Percentiles rank a stretch among this genome's conserved stretches.
Conservation (phyloP, 2,888 invertebrate species). For the Lasioglossum vierecki region DNA sequence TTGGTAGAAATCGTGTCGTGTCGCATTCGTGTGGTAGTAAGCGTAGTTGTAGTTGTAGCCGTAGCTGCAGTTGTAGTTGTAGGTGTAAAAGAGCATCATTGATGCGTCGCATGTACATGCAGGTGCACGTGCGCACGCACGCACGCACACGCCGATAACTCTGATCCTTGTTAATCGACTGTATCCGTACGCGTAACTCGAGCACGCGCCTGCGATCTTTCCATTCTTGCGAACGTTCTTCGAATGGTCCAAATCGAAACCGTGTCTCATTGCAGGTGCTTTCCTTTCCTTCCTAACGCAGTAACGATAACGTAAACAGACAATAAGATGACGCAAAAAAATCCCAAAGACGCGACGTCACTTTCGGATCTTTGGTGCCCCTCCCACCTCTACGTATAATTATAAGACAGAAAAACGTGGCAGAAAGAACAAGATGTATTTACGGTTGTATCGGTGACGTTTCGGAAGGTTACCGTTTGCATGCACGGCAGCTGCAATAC, state of each 20-base stretch:
- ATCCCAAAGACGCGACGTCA: background rate
- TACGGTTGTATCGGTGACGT: background rate
- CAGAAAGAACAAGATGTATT: background rate
- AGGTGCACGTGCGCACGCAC: conserved; percentile 11
- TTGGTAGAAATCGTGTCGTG: background rate
- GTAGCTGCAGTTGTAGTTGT: background rate
- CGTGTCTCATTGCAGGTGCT: background rate
- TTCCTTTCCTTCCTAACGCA: background rate
- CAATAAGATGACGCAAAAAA: too few species aligned
- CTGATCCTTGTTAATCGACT: conserved; percentile 57
- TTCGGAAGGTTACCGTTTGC: background rate
- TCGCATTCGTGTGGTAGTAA: background rate
- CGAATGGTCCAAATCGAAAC: conserved; percentile 14
- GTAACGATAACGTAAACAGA: background rate
- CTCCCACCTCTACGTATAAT: background rate
- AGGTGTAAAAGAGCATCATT: conserved; percentile 33
- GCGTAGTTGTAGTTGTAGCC: background rate
- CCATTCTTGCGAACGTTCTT: conserved; percentile 25
- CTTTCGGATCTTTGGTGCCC: background rate
- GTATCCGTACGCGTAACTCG: conserved; percentile 44
- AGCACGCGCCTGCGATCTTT: conserved; percentile 49
- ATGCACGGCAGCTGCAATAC: background rate
- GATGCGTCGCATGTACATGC: conserved; percentile 33
- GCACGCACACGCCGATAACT: conserved; percentile 37
- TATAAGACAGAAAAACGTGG: background rate